Conservation (phyloP, 2,797 vertebrate genomes). For the Semotilus atromaculatus region DNA sequence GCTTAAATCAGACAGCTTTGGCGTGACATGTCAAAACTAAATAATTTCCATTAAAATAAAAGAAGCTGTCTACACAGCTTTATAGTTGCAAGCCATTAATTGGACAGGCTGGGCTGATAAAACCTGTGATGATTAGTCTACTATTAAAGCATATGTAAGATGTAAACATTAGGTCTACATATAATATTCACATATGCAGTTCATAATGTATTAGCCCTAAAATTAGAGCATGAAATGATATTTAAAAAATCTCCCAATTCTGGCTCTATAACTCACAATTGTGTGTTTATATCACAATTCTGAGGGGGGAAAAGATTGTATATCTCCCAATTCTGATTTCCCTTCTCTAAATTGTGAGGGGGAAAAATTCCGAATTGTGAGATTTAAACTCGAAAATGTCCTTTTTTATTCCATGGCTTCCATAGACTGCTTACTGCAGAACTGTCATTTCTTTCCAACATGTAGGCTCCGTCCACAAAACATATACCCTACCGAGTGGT, state of each 20-base stretch:
- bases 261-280: not conserved
- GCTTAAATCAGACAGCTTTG: not conserved
- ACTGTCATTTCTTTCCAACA: not conserved
- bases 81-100: not conserved
- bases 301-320: not conserved
- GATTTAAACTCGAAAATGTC: not conserved
- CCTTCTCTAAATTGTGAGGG: not conserved
- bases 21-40: not conserved
- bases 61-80: too few relatives aligned
- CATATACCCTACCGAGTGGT: not conserved
- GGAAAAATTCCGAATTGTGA: not conserved
- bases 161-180: not conserved
- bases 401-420: not conserved
- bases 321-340: not conserved
- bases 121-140: not conserved
- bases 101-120: not conserved
- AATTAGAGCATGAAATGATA: not conserved
- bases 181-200: not conserved
- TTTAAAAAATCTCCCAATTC: not conserved
- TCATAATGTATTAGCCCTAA: not conserved
- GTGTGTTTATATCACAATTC: not conserved
- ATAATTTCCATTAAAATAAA: not conserved
- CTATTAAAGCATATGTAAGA: not conserved
- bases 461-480: not conserved
- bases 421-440: not conserved